Conservation (phyloP, 2,113 vertebrate genomes). For the Cyprinodon brontotheroides region DNA sequence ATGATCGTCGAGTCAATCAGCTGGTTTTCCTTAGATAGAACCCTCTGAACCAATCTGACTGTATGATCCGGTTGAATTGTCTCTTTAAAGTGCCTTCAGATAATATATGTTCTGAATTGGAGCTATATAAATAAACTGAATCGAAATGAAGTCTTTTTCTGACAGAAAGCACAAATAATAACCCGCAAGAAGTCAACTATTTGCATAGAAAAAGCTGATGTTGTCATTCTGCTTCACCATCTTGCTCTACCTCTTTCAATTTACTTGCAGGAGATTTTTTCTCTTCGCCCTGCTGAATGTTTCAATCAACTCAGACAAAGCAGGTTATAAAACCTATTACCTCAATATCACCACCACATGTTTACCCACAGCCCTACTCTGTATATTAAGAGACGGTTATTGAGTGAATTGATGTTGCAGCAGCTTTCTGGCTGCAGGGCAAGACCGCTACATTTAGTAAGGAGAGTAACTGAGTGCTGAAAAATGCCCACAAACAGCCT, state of each 20-base stretch:
- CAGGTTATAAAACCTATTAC: constrained; percentile 45
- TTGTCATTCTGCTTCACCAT: constrained; percentile 24
- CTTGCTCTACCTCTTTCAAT: constrained; percentile 19
- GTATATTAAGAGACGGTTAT: constrained; percentile 50
- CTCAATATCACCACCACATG: constrained; percentile 24
- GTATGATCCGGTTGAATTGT: too few relatives aligned
- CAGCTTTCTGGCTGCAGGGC: constrained; percentile 39
- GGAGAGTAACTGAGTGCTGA: constrained; percentile 24
- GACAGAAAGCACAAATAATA: constrained; percentile 11
- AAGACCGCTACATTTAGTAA: constrained; percentile 13
- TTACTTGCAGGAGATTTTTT: constrained; percentile 27
- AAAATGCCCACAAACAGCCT: constrained; percentile 6
- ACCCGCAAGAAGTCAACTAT: constrained; percentile 13
- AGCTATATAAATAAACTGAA: too few relatives aligned
- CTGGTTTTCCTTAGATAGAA: too few relatives aligned
- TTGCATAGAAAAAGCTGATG: constrained; percentile 53
- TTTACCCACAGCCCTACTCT: constrained; percentile 30
- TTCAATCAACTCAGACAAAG: constrained; percentile 43
- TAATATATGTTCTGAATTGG: too few relatives aligned
- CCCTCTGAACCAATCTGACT: too few relatives aligned
- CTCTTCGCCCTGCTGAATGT: constrained; percentile 28
- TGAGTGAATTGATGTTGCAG: constrained; percentile 62
- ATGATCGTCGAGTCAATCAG: neutral
- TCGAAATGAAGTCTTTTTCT: constrained; percentile 7
- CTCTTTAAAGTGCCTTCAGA: too few relatives aligned